Percentiles rank a stretch among this genome's conserved stretches.
Evolutionary conservation across 2,113 vertebrate species (phyloP).

Genomic region (Barnardius zonarius): DNA sequence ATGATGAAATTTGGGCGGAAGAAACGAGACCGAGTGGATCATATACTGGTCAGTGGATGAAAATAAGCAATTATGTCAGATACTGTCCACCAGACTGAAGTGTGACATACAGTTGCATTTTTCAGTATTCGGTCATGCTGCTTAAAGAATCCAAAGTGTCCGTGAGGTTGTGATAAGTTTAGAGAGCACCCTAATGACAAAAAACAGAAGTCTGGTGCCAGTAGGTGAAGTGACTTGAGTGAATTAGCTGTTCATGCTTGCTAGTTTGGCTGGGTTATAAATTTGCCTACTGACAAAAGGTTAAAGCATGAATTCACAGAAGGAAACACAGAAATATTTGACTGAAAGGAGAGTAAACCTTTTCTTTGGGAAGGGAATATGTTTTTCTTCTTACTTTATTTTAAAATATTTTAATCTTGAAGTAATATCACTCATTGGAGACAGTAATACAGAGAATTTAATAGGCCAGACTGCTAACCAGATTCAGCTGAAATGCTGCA

Average conservation of each 20-base stretch:
- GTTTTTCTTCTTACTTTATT: background rate
- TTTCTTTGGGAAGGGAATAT: background rate
- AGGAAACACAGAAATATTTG: background rate
- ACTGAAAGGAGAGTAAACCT: background rate
- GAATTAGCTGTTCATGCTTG: background rate
- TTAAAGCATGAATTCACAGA: background rate
- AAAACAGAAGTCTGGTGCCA: background rate
- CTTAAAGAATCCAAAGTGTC: background rate
- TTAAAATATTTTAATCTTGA: background rate
- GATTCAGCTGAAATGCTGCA: background rate
- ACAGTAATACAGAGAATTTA: background rate
- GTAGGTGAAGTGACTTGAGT: background rate
- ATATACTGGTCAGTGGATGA: constrained; percentile 86
- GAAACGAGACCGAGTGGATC: constrained; percentile 95
- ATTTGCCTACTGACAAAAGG: background rate
- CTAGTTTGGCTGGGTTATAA: background rate
- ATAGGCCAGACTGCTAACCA: background rate
- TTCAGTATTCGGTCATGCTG: background rate
- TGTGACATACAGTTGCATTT: background rate
- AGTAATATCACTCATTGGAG: background rate
- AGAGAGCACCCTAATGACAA: background rate
- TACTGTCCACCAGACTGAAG: background rate
- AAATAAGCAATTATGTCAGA: background rate
- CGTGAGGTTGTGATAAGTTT: background rate
- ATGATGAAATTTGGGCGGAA: constrained; percentile 98